Percentiles rank a stretch among this genome's conserved stretches.
Conservation (phyloP, 2,888 invertebrate species). For the Thereva unica region DNA sequence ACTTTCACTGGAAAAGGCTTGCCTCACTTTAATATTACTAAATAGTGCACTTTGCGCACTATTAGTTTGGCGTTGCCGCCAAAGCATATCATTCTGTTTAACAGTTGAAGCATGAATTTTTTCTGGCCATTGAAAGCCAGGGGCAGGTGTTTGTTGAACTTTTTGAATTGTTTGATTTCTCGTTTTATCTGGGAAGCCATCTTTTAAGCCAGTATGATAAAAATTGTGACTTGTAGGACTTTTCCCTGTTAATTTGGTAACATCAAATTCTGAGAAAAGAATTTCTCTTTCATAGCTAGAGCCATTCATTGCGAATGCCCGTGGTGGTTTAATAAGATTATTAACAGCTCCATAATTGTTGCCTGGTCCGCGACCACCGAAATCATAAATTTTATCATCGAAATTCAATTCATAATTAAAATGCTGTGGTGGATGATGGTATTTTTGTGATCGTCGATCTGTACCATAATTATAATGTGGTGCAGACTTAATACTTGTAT, state of each 20-base stretch:
- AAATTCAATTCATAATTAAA: conserved; percentile 41
- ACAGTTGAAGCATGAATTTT: conserved; percentile 58
- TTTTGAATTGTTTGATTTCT: conserved; percentile 8
- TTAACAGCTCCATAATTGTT: conserved; percentile 48
- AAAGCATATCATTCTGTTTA: conserved; percentile 56
- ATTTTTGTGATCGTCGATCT: conserved; percentile 43
- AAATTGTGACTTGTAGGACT: conserved; percentile 53
- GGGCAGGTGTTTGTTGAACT: conserved; percentile 29
- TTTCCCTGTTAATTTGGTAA: conserved; percentile 58
- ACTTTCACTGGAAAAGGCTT: conserved; percentile 53
- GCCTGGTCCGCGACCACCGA: conserved; percentile 53
- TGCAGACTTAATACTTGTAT: conserved; percentile 59
- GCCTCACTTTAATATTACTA: conserved; percentile 44
- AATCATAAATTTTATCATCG: conserved; percentile 55
- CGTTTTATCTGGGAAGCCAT: conserved; percentile 4
- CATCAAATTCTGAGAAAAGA: conserved; percentile 56
- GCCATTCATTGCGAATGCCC: conserved; percentile 47
- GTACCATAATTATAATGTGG: conserved; percentile 56
- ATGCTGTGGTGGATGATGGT: conserved; percentile 44
- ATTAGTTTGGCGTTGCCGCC: conserved; percentile 51
- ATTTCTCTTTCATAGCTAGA: conserved; percentile 45
- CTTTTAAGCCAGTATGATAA: conserved; percentile 34
- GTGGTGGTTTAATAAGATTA: conserved; percentile 47
- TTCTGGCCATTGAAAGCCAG: conserved; percentile 59
- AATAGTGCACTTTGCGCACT: conserved; percentile 40